Evolutionary conservation across 2,888 invertebrate species (phyloP).

Genomic region (Polietes domitor): DNA sequence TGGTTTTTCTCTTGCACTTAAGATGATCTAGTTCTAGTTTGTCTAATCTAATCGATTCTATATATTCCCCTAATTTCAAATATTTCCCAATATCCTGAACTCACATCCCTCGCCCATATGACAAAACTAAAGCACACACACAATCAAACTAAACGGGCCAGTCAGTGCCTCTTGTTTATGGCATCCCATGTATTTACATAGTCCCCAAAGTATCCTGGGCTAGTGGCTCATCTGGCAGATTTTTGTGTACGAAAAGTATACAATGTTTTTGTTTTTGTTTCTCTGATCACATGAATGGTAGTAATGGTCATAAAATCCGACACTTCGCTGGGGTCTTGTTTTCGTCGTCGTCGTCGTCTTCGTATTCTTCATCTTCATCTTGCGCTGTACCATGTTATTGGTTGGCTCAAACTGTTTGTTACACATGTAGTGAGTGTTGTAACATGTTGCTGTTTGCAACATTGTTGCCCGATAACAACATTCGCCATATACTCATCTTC

Average conservation of each 20-base stretch:
- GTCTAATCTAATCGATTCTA: no score
- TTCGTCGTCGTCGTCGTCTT: neutral
- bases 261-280: conserved; percentile 12
- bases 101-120: no score
- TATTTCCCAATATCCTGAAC: no score
- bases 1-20: no score
- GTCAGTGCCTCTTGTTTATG: neutral
- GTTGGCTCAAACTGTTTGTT: conserved; percentile 32
- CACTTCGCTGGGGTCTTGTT: conserved; percentile 38
- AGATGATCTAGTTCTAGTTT: no score
- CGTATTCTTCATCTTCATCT: neutral
- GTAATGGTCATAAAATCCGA: conserved; percentile 57
- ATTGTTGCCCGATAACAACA: conserved; percentile 56
- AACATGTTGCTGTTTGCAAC: conserved; percentile 56
- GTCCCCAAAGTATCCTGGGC: neutral
- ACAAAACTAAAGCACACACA: neutral
- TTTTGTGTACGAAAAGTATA: neutral
- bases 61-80: no score
- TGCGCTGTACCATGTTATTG: conserved; percentile 31
- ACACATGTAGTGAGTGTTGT: conserved; percentile 53
- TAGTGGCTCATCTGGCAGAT: neutral
- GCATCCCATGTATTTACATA: neutral
- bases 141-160: neutral
- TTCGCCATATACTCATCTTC: conserved; percentile 17
- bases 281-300: conserved; percentile 31